Percentiles rank a stretch among this genome's conserved stretches.
Conservation (phyloP, 2,888 invertebrate genomes). For the Megalurothrips usitatus region DNA sequence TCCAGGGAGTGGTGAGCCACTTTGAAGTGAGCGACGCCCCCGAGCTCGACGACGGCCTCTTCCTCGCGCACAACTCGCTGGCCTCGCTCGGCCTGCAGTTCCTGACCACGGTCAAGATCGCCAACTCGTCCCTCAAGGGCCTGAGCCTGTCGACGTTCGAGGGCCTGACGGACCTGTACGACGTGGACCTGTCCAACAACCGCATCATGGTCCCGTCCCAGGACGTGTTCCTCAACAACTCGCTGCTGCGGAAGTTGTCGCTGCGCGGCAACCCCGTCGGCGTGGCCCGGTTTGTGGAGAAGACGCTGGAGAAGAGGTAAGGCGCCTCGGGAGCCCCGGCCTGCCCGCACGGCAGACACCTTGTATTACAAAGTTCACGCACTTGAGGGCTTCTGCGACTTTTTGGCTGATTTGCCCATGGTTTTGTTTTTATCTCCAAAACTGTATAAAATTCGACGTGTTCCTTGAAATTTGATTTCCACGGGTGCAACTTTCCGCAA, state of each 20-base stretch:
- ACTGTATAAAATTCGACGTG: no score
- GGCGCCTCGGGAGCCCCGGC: background rate
- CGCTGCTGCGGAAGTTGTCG: background rate
- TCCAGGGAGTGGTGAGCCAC: slow-evolving; percentile 15
- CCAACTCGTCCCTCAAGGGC: slow-evolving; percentile 23
- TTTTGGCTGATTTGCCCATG: no score
- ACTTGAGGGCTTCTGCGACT: no score
- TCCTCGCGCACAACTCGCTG: background rate
- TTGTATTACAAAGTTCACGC: no score
- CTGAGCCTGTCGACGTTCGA: slow-evolving; percentile 8
- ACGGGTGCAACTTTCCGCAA: no score
- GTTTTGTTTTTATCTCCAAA: no score
- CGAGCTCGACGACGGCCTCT: background rate
- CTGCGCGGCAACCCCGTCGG: background rate
- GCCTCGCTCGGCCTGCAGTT: slow-evolving; percentile 18
- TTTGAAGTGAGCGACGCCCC: slow-evolving; percentile 15
- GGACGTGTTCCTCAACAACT: background rate
- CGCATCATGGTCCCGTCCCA: slow-evolving; percentile 6
- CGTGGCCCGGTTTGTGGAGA: slow-evolving; percentile 2
- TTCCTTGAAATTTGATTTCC: no score
- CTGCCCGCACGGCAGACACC: no score
- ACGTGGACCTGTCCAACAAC: slow-evolving; percentile 24
- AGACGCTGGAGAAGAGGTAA: background rate
- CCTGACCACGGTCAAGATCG: slow-evolving; percentile 9
- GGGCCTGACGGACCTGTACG: slow-evolving; percentile 1